Conservation (phyloP, 2,797 vertebrate species). For the Clamator glandarius region DNA sequence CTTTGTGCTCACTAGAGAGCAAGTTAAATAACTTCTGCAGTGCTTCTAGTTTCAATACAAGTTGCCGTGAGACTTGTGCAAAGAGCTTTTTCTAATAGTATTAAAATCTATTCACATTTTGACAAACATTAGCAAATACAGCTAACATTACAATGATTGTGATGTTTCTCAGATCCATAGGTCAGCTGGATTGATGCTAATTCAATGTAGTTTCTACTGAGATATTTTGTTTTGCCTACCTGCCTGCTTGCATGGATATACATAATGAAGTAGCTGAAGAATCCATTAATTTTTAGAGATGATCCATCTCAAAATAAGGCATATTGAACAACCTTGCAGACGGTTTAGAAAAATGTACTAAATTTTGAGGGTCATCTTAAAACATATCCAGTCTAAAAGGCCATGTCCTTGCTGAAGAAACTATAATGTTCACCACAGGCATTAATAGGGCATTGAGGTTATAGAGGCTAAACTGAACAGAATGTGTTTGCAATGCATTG, state of each 20-base stretch:
- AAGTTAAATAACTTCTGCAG: not conserved
- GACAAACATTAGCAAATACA: not conserved
- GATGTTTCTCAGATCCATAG: not conserved
- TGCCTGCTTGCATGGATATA: not conserved
- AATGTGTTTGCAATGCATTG: not conserved
- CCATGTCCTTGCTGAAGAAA: not conserved
- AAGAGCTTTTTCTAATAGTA: not conserved
- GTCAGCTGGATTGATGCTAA: not conserved
- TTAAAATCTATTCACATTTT: not conserved
- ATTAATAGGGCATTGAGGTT: not conserved
- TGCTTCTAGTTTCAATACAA: not conserved
- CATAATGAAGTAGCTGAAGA: not conserved
- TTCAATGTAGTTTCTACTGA: not conserved
- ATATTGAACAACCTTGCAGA: not conserved
- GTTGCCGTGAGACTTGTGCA: fast-evolving
- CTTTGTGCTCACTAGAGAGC: not conserved
- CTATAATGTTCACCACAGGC: not conserved
- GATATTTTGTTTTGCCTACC: not conserved
- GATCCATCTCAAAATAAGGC: not conserved
- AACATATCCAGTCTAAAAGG: not conserved
- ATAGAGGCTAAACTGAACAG: not conserved
- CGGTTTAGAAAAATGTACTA: not conserved
- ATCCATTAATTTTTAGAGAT: not conserved
- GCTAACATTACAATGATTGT: not conserved
- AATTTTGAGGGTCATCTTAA: not conserved